Evolutionary conservation across 2,113 vertebrate genomes (phyloP).

Genomic region (Brienomyrus brachyistius): DNA sequence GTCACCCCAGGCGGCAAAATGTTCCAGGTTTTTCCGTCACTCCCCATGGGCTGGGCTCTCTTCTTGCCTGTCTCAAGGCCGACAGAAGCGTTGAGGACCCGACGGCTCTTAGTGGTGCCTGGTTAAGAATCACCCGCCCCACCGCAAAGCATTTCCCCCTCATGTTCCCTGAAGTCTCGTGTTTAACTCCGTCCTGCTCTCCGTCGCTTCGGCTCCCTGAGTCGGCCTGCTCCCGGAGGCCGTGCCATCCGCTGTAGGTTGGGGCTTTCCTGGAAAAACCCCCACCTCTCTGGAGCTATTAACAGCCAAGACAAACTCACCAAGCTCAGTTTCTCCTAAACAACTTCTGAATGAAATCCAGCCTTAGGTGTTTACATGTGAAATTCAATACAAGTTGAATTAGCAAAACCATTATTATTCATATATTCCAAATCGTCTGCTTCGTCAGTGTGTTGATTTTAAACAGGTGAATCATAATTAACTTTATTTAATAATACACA

Average conservation of each 20-base stretch:
- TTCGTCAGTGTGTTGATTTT: neutral
- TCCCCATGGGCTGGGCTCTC: neutral
- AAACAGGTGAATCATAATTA: neutral
- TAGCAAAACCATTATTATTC: neutral
- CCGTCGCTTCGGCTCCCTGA: neutral
- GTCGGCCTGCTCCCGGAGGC: neutral
- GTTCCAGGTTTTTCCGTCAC: neutral
- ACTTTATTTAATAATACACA: neutral
- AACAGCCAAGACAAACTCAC: neutral
- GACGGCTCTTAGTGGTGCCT: neutral
- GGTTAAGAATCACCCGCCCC: neutral
- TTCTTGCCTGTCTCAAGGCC: neutral
- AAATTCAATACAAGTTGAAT: neutral
- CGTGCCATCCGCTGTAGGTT: no score
- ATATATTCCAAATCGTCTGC: neutral
- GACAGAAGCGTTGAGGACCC: neutral
- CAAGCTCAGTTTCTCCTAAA: neutral
- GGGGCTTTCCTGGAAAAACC: neutral
- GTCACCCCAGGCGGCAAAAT: neutral
- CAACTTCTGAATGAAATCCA: neutral
- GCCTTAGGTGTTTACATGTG: neutral
- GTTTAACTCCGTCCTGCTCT: neutral
- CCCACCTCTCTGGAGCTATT: neutral
- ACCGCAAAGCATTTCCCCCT: neutral
- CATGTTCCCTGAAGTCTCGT: neutral